phyloP scores from a whole-genome alignment of 1,140 invertebrate species.

The Holcopasites calliopsidis region DNA sequence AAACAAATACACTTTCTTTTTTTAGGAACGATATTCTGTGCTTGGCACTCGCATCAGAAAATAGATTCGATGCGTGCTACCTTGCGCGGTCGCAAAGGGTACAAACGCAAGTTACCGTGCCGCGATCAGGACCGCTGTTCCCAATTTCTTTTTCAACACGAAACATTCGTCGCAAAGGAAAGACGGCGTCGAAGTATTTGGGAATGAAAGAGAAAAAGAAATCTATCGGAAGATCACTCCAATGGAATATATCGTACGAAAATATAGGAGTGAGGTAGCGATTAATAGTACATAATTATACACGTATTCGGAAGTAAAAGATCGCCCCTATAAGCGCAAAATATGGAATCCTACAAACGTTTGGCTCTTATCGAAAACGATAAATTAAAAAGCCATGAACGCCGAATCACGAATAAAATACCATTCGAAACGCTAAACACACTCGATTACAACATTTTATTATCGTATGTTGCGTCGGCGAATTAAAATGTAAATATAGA shows the following conservation, averaged over 20 bases:
- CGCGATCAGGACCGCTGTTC: too few species aligned
- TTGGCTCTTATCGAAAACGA: slow-evolving; percentile 5
- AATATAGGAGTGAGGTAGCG: slow-evolving; percentile 23
- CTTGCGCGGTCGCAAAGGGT: neutral
- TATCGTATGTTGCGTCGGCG: slow-evolving; percentile 10
- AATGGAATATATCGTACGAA: neutral
- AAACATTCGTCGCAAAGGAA: neutral
- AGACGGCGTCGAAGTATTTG: neutral
- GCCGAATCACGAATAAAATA: slow-evolving; percentile 29
- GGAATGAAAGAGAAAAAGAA: neutral
- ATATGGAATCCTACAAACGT: slow-evolving; percentile 31
- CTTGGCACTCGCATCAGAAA: neutral
- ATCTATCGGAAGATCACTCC: neutral
- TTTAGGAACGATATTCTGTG: slow-evolving; percentile 6
- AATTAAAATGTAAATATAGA: slow-evolving; percentile 39
- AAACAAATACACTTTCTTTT: neutral
- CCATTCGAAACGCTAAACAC: slow-evolving; percentile 28
- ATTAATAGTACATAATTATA: slow-evolving; percentile 22
- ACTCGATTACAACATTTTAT: slow-evolving; percentile 34
- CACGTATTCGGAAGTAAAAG: slow-evolving; percentile 18
- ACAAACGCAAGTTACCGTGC: neutral
- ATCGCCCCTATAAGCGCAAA: slow-evolving; percentile 20
- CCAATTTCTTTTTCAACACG: neutral
- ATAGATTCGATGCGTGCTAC: neutral
- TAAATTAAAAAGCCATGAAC: slow-evolving; percentile 24